These are phyloP conservation scores for Corticium candelabrum DNA, from an alignment of 37 sponge, comb jelly and placozoan genomes.

Conservation along the genomic window DNA sequence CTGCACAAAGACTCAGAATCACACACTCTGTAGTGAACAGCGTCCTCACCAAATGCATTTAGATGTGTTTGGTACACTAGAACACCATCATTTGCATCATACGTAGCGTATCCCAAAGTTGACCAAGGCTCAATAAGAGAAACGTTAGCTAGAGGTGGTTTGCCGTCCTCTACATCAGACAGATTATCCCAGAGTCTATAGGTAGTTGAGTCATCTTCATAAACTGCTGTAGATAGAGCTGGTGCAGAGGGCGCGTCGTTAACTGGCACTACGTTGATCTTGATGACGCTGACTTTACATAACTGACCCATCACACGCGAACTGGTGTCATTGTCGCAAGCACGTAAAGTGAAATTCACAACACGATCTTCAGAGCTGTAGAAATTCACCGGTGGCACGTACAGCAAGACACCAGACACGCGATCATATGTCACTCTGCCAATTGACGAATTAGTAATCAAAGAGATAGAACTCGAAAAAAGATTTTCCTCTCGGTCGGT, in stretches of 20 bases:
- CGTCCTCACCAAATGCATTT: conserved; percentile 48
- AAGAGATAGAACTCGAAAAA: not conserved
- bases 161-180: conserved; percentile 71
- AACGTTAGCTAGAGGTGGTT: conserved; percentile 27
- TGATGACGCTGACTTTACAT: conserved; percentile 39
- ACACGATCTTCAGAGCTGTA: conserved; percentile 16
- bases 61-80: conserved; percentile 39
- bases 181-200: conserved; percentile 33
- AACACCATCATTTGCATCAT: conserved; percentile 46
- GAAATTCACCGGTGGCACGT: conserved; percentile 12
- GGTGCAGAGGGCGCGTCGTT: conserved; percentile 69
- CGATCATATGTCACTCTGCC: conserved; percentile 10
- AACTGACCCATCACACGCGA: conserved; percentile 11
- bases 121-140: conserved; percentile 32
- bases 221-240: conserved; percentile 9
- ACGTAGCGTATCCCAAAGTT: conserved; percentile 37
- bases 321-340: conserved; percentile 56
- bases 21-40: conserved; percentile 54
- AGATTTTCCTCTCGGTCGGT: conserved; percentile 49
- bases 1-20: conserved; percentile 50
- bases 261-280: conserved; percentile 28
- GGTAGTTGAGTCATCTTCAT: conserved; percentile 39
- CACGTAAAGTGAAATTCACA: conserved; percentile 38
- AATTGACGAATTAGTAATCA: conserved; percentile 2
- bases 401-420: conserved; percentile 7